Conservation (phyloP, 2,113 vertebrate genomes). For the Ascaphus truei region DNA sequence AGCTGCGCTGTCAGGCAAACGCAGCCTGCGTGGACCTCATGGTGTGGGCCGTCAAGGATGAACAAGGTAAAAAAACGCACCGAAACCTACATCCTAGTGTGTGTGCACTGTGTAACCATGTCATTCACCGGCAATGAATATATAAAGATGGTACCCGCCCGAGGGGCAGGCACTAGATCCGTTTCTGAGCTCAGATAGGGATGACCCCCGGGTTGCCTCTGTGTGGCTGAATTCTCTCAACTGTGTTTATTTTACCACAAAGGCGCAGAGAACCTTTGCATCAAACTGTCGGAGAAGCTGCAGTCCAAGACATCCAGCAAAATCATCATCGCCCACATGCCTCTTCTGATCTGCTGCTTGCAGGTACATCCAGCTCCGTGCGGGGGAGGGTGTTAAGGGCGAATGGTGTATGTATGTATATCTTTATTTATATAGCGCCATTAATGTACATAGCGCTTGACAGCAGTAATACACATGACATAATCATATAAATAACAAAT, state of each 20-base stretch:
- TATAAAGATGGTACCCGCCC: neutral
- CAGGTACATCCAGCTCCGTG: slow-evolving; percentile 71
- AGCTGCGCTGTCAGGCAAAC: slow-evolving; percentile 91
- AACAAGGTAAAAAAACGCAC: slow-evolving; percentile 91
- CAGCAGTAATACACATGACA: too few relatives aligned
- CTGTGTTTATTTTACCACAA: slow-evolving; percentile 2
- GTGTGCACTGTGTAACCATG: neutral
- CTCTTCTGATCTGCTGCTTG: slow-evolving; percentile 89
- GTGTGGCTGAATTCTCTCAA: too few relatives aligned
- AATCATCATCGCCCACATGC: slow-evolving; percentile 93
- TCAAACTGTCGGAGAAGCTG: slow-evolving; percentile 89
- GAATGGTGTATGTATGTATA: too few relatives aligned
- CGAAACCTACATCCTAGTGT: too few relatives aligned
- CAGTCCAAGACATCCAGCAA: slow-evolving; percentile 96
- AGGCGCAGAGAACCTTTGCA: slow-evolving; percentile 94
- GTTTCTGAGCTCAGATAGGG: too few relatives aligned
- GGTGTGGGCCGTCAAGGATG: slow-evolving; percentile 97
- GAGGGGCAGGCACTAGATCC: neutral
- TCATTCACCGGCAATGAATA: neutral
- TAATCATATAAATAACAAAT: too few relatives aligned
- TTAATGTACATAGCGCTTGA: too few relatives aligned
- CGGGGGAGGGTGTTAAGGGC: neutral
- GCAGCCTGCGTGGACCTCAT: slow-evolving; percentile 96
- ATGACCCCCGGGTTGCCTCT: too few relatives aligned
- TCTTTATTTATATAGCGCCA: too few relatives aligned